Conservation (phyloP, 2,113 vertebrate species). For the Brachionichthys hirsutus region DNA sequence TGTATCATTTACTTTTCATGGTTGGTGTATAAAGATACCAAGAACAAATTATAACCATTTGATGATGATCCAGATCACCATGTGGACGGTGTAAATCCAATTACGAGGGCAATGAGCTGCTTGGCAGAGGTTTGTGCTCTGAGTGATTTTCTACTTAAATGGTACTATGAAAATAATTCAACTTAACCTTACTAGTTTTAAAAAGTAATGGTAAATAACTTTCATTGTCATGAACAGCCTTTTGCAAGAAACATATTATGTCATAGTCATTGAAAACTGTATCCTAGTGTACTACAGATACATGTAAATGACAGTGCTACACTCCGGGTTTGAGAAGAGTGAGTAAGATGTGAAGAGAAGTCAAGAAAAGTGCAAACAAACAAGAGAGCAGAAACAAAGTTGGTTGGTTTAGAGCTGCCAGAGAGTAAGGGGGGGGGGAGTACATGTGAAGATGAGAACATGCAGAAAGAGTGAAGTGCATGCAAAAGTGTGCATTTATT, state of each 20-base stretch:
- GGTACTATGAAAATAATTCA: too few species aligned
- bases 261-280: slow-evolving; percentile 33
- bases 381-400: slow-evolving; percentile 34
- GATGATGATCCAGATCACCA: too few species aligned
- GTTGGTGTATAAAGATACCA: too few species aligned
- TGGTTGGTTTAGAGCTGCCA: slow-evolving; percentile 41
- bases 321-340: slow-evolving; percentile 10
- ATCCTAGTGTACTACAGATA: slow-evolving; percentile 9
- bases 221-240: slow-evolving; percentile 24
- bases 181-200: slow-evolving; percentile 1
- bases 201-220: slow-evolving; percentile 12
- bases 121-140: too few species aligned
- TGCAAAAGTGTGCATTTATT: slow-evolving; percentile 27
- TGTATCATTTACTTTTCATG: too few species aligned
- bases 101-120: too few species aligned
- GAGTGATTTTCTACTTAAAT: too few species aligned
- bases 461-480: slow-evolving; percentile 23
- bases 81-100: too few species aligned
- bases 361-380: slow-evolving; percentile 21
- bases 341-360: slow-evolving; percentile 23
- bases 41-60: too few species aligned
- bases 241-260: slow-evolving; percentile 28
- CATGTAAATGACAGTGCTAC: slow-evolving; percentile 10
- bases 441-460: slow-evolving; percentile 17
- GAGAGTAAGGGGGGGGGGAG: slow-evolving; percentile 19